These are phyloP conservation scores for Gavia stellata DNA, from an alignment of 2,113 vertebrate genomes.

Conservation along the genomic window DNA sequence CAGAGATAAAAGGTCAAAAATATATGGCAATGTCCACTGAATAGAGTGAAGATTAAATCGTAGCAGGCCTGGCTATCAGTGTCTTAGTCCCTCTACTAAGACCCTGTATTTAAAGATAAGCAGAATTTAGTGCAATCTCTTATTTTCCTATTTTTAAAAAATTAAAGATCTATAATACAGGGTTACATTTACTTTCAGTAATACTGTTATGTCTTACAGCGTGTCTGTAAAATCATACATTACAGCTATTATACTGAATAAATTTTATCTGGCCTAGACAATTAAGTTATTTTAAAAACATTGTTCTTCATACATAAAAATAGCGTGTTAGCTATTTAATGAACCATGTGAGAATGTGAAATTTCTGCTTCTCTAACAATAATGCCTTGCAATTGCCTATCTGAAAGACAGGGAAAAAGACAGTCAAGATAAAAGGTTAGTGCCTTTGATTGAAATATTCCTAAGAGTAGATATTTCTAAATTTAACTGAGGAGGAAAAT, in stretches of 20 bases:
- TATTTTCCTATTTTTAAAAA: not conserved
- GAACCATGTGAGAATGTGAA: constrained; percentile 28
- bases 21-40: not conserved
- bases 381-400: not conserved
- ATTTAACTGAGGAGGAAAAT: constrained; percentile 1
- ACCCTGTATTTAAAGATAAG: not conserved
- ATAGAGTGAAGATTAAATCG: not conserved
- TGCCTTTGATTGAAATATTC: constrained; percentile 15
- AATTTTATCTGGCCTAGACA: constrained; percentile 29
- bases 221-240: not conserved
- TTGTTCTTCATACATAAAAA: constrained; percentile 38
- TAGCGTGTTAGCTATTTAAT: constrained; percentile 45
- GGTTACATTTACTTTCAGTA: not conserved
- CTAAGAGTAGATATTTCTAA: not conserved
- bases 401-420: not conserved
- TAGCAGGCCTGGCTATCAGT: not conserved
- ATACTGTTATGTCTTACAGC: not conserved
- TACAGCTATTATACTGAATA: constrained; percentile 1
- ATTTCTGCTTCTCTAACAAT: constrained; percentile 25
- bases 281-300: constrained; percentile 55
- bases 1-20: not conserved
- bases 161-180: not conserved
- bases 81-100: not conserved
- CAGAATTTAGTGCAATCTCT: not conserved
- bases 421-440: not conserved